Evolutionary conservation across 2,113 vertebrate genomes (phyloP).

Genomic region (Lipophrys pholis): DNA sequence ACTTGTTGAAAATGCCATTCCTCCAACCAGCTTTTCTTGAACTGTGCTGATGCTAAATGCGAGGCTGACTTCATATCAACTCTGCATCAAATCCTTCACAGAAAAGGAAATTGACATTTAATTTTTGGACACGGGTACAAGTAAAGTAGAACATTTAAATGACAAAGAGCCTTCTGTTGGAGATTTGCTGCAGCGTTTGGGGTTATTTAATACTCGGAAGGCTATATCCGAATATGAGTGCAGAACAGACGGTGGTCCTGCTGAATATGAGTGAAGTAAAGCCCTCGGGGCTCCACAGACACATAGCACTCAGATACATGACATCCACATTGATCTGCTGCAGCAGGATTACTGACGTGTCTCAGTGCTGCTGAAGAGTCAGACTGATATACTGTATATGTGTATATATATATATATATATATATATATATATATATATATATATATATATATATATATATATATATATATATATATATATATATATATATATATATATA

Average conservation of each 20-base stretch:
- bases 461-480: too few relatives aligned
- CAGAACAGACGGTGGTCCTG: slow-evolving; percentile 5
- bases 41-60: neutral
- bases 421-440: too few relatives aligned
- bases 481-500: too few relatives aligned
- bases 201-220: slow-evolving; percentile 10
- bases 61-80: neutral
- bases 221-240: slow-evolving; percentile 17
- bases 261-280: slow-evolving; percentile 7
- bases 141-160: slow-evolving; percentile 10
- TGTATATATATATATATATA: too few relatives aligned
- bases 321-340: slow-evolving; percentile 2
- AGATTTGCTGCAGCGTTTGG: slow-evolving; percentile 3
- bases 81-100: neutral
- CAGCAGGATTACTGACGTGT: slow-evolving; percentile 13
- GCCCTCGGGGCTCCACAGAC: slow-evolving; percentile 14
- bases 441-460: too few relatives aligned
- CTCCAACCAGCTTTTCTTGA: neutral
- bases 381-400: too few relatives aligned
- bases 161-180: slow-evolving; percentile 10
- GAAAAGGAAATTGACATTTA: slow-evolving; percentile 17
- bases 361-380: neutral
- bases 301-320: neutral
- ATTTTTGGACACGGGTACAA: neutral
- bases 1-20: neutral